Conservation (phyloP, 2,888 invertebrate species). For the Corythucha ciliata region DNA sequence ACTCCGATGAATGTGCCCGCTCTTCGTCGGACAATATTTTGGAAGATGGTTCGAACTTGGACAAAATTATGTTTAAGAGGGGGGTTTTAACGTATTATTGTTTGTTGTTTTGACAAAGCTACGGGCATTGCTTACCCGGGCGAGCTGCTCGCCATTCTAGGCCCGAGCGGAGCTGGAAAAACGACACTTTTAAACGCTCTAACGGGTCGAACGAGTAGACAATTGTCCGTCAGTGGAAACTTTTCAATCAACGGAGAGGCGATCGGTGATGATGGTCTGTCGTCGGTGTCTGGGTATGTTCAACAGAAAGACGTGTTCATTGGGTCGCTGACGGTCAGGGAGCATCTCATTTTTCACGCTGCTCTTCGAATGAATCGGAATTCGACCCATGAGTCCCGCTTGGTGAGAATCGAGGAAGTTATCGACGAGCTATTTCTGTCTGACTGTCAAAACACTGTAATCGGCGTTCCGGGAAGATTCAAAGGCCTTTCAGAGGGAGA, state of each 20-base stretch:
- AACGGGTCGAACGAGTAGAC: constrained; percentile 53
- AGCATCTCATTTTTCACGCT: constrained; percentile 62
- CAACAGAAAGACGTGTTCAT: constrained; percentile 77
- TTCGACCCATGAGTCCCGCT: constrained; percentile 60
- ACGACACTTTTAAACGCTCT: constrained; percentile 85
- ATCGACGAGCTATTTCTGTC: constrained; percentile 50
- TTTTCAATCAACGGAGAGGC: constrained; percentile 14
- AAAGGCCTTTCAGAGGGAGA: constrained; percentile 92
- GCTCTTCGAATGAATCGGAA: constrained; percentile 41
- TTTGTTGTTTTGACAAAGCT: too few relatives aligned
- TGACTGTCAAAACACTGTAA: constrained; percentile 58
- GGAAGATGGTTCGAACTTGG: too few relatives aligned
- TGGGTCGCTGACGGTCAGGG: constrained; percentile 64
- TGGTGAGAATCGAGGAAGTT: constrained; percentile 73
- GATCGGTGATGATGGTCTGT: not conserved
- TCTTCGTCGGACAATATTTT: too few relatives aligned
- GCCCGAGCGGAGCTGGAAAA: constrained; percentile 88
- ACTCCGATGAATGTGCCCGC: too few relatives aligned
- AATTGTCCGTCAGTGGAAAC: constrained; percentile 11
- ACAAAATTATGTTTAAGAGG: too few relatives aligned
- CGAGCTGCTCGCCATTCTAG: constrained; percentile 77
- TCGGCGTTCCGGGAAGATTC: constrained; percentile 65
- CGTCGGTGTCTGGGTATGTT: constrained; percentile 64
- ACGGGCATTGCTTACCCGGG: constrained; percentile 80
- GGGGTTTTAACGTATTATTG: too few relatives aligned